Conservation (phyloP, 2,888 invertebrate genomes). For the Scaeva pyrastri region DNA sequence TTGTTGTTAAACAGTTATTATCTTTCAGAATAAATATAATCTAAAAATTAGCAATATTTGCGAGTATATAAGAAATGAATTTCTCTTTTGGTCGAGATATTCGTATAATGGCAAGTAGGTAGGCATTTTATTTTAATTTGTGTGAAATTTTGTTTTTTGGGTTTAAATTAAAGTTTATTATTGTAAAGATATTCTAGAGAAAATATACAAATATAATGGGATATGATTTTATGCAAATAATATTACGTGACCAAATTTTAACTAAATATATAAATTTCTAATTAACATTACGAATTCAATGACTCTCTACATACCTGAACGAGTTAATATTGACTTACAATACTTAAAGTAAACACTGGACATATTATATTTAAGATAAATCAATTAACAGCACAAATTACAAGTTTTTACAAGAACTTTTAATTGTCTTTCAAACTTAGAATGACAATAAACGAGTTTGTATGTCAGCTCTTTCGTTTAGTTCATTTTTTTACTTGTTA, state of each 20-base stretch:
- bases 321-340: too few relatives aligned
- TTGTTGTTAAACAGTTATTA: conserved; percentile 41
- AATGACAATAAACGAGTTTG: conserved; percentile 1
- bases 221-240: too few relatives aligned
- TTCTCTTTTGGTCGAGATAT: conserved; percentile 33
- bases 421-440: background rate
- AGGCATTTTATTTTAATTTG: background rate
- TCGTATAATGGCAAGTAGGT: background rate
- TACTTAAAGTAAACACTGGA: too few relatives aligned
- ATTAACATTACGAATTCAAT: too few relatives aligned
- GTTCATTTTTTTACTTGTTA: background rate
- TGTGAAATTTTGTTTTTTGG: background rate
- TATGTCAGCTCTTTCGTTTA: conserved; percentile 37
- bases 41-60: conserved; percentile 32
- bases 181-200: too few relatives aligned
- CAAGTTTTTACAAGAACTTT: background rate
- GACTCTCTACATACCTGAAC: too few relatives aligned
- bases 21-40: conserved; percentile 47
- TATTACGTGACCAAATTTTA: background rate
- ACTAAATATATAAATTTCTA: too few relatives aligned
- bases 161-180: background rate
- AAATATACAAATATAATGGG: too few relatives aligned
- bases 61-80: background rate
- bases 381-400: background rate
- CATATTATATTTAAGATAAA: too few relatives aligned